Base-by-base conservation (phyloP, 2,113 vertebrate genomes). In the Pheucticus melanocephalus region DNA sequence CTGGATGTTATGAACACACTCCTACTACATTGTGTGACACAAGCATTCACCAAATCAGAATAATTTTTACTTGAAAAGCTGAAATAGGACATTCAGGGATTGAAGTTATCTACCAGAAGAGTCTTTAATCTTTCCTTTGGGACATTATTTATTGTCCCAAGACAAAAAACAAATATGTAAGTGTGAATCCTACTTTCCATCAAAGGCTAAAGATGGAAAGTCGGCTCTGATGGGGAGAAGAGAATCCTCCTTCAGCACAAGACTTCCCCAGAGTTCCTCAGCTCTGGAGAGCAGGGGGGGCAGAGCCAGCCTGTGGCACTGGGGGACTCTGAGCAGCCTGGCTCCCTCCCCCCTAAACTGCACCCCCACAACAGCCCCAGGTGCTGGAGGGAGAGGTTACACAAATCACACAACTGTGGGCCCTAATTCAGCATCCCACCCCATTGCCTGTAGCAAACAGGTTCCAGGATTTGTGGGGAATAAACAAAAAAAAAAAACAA, bases 371-470 rank as follows among this genome's bases (percentile, higher is more conserved):
- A 12, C 17, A 59, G 44, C 27, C 60, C 63, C 33, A 7, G 4
- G 30, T 0, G 0, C 0, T 1, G 6, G 39, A 57, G 18, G 28
- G 25, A 40, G 13, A 31, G 44, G 14, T 35, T 27, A 28, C 5
- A 31, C 39, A 60, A 87, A 37, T 15, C 35, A 75, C 17, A 40
- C 1, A 1, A 15, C 11, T 18, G 14, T 4, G 14, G 35, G 33
- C 20, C 6, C 63, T 50, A 9, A 23, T 17, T 31, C 69, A 92
- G 61, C 33, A 24, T 21, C 25, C 23, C 31, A 28, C 8, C 2
- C 20, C 40, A 12, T 0, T 9, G 2, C 12, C 50, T 0, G 0
- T 2, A 37, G 47, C 4, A 6, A 72, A 65, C 5, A 47, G 20
- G 9, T 37, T 77, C 24, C 27, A 44, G 20, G 22, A 11, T 82